Base-by-base conservation (phyloP, 2,888 invertebrate genomes). In the Nomada goodeniana region DNA sequence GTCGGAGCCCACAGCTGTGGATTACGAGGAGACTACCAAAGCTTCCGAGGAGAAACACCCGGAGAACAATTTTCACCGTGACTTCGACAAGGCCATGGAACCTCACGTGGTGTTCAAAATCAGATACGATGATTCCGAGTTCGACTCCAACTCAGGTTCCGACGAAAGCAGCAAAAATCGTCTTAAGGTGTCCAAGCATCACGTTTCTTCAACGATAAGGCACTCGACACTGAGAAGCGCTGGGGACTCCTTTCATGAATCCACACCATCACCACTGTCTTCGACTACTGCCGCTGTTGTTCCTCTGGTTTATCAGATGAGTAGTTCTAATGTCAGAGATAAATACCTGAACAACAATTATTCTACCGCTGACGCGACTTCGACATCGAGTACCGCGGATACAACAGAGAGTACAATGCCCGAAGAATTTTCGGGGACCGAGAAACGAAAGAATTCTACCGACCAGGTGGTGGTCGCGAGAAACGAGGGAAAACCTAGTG, bases 61-160 rank as follows among this genome's bases (percentile, higher is more conserved):
- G 20, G 61, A 63, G 29, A 83, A 78, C 26, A 85, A 80, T n/a
- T 50, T 88, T 2, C 89, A 85, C 26, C 81, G 84, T 3, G 85
- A 78, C 29, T 92, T 92, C 59, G 90, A 91, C 82, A 88, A 87
- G 2, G 89, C 89, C 0, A 91, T 90, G 90, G 91, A 92, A 68
- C 88, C 93, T 0, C 92, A 93, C 76, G 92, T 93, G 67, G 88
- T 93, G n/a, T 93, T 93, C 81, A 92, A 92, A 77, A 92, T 93
- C 23, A 88, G 91, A 7, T 92, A 91, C 82, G 93, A 93, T 75
- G 93, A 93, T 61, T 90, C 92, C 3, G 92, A 92, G 23, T 90
- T 92, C 72, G 93, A 93, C 20, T 92, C 92, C 11, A 86, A 79
- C 13, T 91, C 92, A 2, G 81, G 78, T 4, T 91, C 91, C 10